These are phyloP conservation scores for Rafetus swinhoei DNA, from an alignment of 2,113 vertebrate genomes.

Conservation along the genomic window DNA sequence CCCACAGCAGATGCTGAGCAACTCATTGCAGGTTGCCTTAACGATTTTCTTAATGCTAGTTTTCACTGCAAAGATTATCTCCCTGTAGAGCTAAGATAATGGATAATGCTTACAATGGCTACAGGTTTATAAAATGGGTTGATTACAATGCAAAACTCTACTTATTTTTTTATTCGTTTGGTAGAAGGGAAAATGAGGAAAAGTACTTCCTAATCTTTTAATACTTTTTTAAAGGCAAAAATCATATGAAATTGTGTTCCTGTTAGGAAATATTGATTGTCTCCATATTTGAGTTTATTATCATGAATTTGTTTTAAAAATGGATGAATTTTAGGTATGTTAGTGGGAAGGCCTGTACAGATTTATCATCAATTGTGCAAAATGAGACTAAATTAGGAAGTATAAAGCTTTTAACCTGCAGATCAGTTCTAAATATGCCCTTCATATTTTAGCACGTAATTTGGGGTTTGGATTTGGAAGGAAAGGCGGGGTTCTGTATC, in stretches of 20 bases:
- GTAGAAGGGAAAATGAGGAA: background rate
- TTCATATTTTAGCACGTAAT: background rate
- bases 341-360: slow-evolving; percentile 11
- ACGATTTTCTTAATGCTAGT: background rate
- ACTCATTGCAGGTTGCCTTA: background rate
- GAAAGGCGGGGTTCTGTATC: background rate
- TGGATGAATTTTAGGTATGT: slow-evolving; percentile 17
- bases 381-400: background rate
- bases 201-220: background rate
- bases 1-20: background rate
- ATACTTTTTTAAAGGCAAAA: background rate
- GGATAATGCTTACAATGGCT: background rate
- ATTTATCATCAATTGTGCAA: slow-evolving; percentile 13
- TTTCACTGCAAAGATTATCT: background rate
- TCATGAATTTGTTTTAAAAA: slow-evolving; percentile 16
- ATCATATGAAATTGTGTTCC: background rate
- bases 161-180: background rate
- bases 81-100: background rate
- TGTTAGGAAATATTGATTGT: background rate
- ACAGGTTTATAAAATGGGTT: background rate
- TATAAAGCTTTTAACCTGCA: background rate
- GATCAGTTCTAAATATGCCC: background rate
- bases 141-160: background rate
- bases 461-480: background rate
- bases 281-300: background rate